Conservation (phyloP, 2,888 invertebrate species). For the Noctua janthina region DNA sequence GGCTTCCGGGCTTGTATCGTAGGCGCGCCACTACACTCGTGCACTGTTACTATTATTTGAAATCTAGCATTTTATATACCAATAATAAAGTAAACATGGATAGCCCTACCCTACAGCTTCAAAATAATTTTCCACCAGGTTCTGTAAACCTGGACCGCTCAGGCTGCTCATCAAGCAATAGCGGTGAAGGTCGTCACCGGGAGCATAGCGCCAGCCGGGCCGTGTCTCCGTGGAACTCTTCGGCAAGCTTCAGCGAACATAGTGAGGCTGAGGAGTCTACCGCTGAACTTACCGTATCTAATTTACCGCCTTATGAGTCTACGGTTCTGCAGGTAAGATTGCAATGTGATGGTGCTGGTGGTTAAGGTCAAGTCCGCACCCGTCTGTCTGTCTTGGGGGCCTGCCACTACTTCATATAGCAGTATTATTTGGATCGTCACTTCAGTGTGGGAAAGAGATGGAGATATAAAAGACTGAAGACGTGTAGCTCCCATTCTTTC, state of each 20-base stretch:
- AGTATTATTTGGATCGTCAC: neutral
- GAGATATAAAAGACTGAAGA: neutral
- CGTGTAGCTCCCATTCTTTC: neutral
- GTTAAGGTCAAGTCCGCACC: neutral
- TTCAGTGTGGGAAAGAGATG: neutral
- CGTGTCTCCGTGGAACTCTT: conserved; percentile 87
- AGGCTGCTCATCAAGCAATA: conserved; percentile 85
- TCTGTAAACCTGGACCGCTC: conserved; percentile 83
- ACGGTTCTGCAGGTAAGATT: conserved; percentile 78
- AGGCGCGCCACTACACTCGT: no score
- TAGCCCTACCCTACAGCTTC: conserved; percentile 8
- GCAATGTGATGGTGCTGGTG: neutral
- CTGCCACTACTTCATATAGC: neutral
- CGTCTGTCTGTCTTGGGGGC: neutral
- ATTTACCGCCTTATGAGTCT: conserved; percentile 83
- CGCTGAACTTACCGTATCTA: conserved; percentile 85
- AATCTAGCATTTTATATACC: neutral
- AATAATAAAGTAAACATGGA: neutral
- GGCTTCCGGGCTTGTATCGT: no score
- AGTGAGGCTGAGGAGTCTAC: conserved; percentile 81
- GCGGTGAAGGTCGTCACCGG: conserved; percentile 80
- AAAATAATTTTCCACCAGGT: conserved; percentile 69
- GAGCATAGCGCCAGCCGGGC: conserved; percentile 79
- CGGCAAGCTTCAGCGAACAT: conserved; percentile 84
- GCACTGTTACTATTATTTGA: neutral